These are phyloP conservation scores for Lepidurus arcticus DNA, from an alignment of 1,140 invertebrate species.

Conservation along the genomic window DNA sequence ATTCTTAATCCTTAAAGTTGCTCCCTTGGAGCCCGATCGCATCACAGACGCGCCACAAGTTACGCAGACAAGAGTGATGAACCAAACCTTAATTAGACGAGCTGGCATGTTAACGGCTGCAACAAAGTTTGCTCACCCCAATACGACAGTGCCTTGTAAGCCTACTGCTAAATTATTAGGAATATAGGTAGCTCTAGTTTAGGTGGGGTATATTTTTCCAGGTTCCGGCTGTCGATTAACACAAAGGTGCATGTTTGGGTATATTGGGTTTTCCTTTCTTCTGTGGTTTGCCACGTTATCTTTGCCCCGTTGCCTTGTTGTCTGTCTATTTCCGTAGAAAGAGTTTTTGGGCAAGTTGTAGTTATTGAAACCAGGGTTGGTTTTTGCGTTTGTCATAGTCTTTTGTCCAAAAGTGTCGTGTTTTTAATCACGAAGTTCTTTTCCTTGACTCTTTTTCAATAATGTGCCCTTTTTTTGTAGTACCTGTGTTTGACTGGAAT, in stretches of 20 bases:
- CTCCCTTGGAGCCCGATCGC: background rate
- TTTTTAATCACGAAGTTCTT: too few species aligned
- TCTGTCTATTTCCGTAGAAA: background rate
- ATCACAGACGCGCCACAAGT: background rate
- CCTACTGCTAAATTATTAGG: background rate
- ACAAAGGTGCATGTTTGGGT: background rate
- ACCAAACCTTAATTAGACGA: background rate
- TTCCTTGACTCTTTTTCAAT: too few species aligned
- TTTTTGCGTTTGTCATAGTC: too few species aligned
- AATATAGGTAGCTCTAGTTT: background rate
- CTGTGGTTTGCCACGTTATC: background rate
- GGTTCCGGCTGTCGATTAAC: background rate
- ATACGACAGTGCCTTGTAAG: background rate
- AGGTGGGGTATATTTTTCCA: background rate
- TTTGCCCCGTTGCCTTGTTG: too few species aligned
- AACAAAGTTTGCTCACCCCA: background rate
- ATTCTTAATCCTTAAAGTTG: background rate
- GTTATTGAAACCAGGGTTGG: too few species aligned
- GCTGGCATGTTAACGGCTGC: slow-evolving; percentile 12
- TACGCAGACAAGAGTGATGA: background rate
- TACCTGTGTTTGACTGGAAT: slow-evolving; percentile 61
- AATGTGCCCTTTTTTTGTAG: slow-evolving; percentile 41
- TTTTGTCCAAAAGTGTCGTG: too few species aligned
- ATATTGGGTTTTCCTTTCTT: background rate
- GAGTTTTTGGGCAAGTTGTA: background rate